Conservation (phyloP, 2,113 vertebrate genomes). For the Drymodes brunneopygia region DNA sequence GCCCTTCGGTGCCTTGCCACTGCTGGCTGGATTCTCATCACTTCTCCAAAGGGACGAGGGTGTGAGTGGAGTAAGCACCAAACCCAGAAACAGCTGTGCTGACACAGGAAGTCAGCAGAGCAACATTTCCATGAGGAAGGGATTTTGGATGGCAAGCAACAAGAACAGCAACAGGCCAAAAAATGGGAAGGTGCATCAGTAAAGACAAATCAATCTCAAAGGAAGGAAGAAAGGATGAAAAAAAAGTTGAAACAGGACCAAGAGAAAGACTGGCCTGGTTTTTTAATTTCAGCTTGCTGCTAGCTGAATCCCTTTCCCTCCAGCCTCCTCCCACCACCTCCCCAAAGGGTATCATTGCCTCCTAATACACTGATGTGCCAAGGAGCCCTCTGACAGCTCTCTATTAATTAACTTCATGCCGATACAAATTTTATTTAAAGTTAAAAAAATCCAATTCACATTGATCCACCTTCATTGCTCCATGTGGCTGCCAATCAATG, state of each 20-base stretch:
- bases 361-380: slow-evolving; percentile 53
- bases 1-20: accelerated
- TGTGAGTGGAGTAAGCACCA: neutral
- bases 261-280: neutral
- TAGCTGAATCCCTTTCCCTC: slow-evolving; percentile 20
- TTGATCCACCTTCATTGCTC: slow-evolving; percentile 67
- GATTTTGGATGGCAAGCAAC: neutral
- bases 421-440: slow-evolving; percentile 75
- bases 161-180: neutral
- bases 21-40: neutral
- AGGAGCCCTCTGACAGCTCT: slow-evolving; percentile 67
- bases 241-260: neutral
- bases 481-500: slow-evolving; percentile 63
- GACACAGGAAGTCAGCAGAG: neutral
- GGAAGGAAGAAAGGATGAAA: neutral
- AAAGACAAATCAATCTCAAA: neutral
- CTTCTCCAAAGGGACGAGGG: neutral
- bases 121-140: neutral
- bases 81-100: neutral
- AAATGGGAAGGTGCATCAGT: neutral
- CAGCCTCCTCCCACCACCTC: slow-evolving; percentile 34
- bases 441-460: slow-evolving; percentile 73
- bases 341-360: slow-evolving; percentile 24
- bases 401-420: slow-evolving; percentile 75
- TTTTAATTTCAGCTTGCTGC: slow-evolving; percentile 36